Evolutionary conservation across 1,140 invertebrate species (phyloP), one percentile per base, ranked within the genome.

Genomic region (Marisa cornuarietis): DNA sequence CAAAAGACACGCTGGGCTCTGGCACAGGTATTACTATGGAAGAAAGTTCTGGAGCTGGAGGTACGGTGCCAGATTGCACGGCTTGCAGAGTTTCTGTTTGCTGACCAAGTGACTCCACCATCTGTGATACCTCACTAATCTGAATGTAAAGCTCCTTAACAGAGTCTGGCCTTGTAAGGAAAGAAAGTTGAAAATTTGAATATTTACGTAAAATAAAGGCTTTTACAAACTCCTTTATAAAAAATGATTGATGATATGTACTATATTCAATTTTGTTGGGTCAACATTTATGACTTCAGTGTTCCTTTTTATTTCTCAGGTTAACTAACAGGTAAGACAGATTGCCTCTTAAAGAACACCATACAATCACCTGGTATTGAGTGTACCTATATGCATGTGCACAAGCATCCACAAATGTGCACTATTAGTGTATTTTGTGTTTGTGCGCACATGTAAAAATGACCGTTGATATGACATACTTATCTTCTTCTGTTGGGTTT

Each of bases 401-500:
- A 26, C 73, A n/a, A 73, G 7, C 51, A 68, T 52, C 3, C 49
- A 24, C 66, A 68, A 11, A 68, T 16, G 22, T 26, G 66, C n/a
- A 14, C 5, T n/a, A n/a, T n/a, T 5, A 14, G 66, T 24, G 31
- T 14, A 9, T 42, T 42, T 58, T 58, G 0, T 58, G 54, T 58
- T 11, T 14, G 4, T 58, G 54, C 1, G 16, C 11, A 18, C 8
- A 58, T 58, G 4, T 58, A 58, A 6, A 18, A 14, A 58, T 52
- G 51, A 73, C 42, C 10, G 49, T n/a, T 49, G 22, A 13, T 42
- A 73, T 76, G 1, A 86, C 85, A 69, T 81, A 90, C 89, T 86
- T 90, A 66, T 90, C 89, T 31, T 85, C 87, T 20, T 89, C 88
- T 7, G 85, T 86, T 52, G 89, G 85, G 68, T 81, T 79, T 71